Evolutionary conservation across 1,140 invertebrate genomes (phyloP).

Genomic region (Neodiprion lecontei): DNA sequence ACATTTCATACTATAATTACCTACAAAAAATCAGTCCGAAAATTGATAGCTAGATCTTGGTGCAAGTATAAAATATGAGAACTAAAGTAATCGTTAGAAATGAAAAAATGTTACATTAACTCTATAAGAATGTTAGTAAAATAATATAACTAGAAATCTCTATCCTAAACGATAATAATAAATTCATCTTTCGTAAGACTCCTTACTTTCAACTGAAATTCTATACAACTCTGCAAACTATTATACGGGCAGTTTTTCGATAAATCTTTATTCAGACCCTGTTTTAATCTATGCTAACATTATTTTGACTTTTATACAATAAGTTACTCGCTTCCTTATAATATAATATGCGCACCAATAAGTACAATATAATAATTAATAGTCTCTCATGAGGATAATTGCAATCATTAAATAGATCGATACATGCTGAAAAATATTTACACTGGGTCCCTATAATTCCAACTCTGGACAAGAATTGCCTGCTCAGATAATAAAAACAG

Average conservation of each 20-base stretch:
- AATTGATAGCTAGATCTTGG: too few species aligned
- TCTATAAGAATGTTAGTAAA: too few species aligned
- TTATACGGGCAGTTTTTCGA: slow-evolving; percentile 2
- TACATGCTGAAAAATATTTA: neutral
- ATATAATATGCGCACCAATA: neutral
- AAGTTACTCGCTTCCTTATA: neutral
- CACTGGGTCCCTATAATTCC: neutral
- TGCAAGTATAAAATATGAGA: too few species aligned
- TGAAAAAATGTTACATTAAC: too few species aligned
- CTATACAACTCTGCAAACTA: neutral
- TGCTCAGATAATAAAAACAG: neutral
- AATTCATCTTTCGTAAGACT: too few species aligned
- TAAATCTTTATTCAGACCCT: slow-evolving; percentile 7
- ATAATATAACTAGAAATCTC: too few species aligned
- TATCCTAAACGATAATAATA: too few species aligned
- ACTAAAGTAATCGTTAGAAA: too few species aligned
- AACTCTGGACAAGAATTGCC: neutral
- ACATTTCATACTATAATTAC: too few species aligned
- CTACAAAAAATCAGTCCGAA: too few species aligned
- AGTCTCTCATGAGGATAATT: neutral
- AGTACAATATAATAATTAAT: neutral
- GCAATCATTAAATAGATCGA: neutral
- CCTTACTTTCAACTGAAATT: neutral
- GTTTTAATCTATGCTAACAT: neutral
- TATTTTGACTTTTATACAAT: slow-evolving; percentile 8